phyloP scores from a whole-genome alignment of 2,888 invertebrate species.

The Apotomis capreana region DNA sequence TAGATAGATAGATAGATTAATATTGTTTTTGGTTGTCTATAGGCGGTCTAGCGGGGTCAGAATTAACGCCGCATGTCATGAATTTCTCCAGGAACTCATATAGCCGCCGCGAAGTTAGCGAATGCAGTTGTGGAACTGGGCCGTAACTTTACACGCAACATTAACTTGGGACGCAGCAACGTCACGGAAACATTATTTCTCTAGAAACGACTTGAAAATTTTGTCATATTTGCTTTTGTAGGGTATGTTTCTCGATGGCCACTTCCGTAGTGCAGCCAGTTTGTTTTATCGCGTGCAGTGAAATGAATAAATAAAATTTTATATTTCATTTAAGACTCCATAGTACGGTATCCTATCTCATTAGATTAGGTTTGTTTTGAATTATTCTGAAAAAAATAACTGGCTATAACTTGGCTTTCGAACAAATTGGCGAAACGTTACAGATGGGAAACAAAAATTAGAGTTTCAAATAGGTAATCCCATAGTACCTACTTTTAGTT shows the following conservation, averaged over 20 bases:
- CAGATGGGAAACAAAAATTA: too few species aligned
- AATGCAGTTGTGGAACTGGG: slow-evolving; percentile 70
- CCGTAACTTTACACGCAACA: slow-evolving; percentile 80
- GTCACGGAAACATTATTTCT: slow-evolving; percentile 54
- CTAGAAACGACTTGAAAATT: slow-evolving; percentile 30
- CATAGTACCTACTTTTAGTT: too few species aligned
- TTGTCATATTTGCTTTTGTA: slow-evolving; percentile 20
- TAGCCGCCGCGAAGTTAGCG: slow-evolving; percentile 65
- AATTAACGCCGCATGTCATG: slow-evolving; percentile 70
- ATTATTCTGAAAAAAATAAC: too few species aligned
- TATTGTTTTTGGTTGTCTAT: slow-evolving; percentile 1
- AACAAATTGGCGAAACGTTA: too few species aligned
- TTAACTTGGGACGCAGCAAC: slow-evolving; percentile 73
- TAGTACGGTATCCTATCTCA: too few species aligned
- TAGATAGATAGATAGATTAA: neutral
- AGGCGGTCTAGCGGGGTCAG: slow-evolving; percentile 42
- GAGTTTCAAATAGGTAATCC: too few species aligned
- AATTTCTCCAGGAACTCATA: slow-evolving; percentile 66
- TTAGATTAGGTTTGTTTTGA: too few species aligned
- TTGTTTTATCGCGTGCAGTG: neutral
- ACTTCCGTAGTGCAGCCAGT: neutral
- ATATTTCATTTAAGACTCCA: too few species aligned
- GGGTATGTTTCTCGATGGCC: slow-evolving; percentile 4
- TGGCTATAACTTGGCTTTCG: too few species aligned
- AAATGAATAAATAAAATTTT: neutral